Conservation (phyloP, 1,140 invertebrate genomes). For the Pseudomyrmex sp. region DNA sequence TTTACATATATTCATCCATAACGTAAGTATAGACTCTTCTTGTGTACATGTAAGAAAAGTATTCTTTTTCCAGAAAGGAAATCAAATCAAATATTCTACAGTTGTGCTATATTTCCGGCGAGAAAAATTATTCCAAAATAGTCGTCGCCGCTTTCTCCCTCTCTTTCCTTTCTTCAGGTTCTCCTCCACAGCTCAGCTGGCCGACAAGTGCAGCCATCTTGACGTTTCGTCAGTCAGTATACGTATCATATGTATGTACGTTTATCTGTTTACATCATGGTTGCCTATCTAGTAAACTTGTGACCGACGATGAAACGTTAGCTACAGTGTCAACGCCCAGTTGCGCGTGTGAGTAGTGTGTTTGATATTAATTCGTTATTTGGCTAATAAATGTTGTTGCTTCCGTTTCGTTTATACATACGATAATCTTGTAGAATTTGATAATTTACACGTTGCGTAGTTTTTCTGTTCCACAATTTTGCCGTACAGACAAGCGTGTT, state of each 20-base stretch:
- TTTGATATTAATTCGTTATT: conserved; percentile 67
- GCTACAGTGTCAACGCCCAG: conserved; percentile 79
- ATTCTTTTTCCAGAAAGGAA: too few species aligned
- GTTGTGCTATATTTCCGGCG: too few species aligned
- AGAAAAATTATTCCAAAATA: too few species aligned
- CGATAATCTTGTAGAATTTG: neutral
- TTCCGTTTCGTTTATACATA: neutral
- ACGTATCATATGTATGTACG: neutral
- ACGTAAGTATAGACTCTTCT: too few species aligned
- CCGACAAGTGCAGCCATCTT: too few species aligned
- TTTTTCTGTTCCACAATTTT: neutral
- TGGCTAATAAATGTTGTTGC: conserved; percentile 15
- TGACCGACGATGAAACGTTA: conserved; percentile 67
- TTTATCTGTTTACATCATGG: neutral
- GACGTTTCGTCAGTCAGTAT: too few species aligned
- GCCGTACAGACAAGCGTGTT: conserved; percentile 46
- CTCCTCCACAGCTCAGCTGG: too few species aligned
- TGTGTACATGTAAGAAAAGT: too few species aligned
- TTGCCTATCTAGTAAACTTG: neutral
- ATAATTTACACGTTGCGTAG: neutral
- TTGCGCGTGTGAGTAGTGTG: conserved; percentile 77
- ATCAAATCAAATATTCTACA: too few species aligned
- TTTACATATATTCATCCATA: too few species aligned
- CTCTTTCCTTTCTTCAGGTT: too few species aligned
- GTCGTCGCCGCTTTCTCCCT: too few species aligned